Evolutionary conservation across 2,113 vertebrate species (phyloP), one percentile per base, ranked within the genome.

Genomic region (Urocynchramus pylzowi): DNA sequence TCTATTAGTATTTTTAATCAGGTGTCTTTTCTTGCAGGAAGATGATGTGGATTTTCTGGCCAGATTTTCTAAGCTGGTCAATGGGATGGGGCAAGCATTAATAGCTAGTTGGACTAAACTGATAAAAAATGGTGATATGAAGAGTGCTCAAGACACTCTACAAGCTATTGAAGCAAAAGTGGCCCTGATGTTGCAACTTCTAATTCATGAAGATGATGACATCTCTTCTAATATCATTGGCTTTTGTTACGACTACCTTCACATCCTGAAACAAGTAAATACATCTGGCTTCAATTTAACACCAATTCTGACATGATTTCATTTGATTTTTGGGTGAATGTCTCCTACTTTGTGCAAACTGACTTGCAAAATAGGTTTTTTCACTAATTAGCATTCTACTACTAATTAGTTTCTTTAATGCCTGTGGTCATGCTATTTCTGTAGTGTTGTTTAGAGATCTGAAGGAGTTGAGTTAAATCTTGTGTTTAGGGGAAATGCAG

Each of bases 41-140:
- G 99, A 99, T 96, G 99, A 99, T 92, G 99, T 99, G 94, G 99
- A 99, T 98, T 99, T 99, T 96, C 98, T 99, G 93, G 99, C 99
- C 42, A 99, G 99, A 95, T 99, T 99, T 97, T 99, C 99, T 13
- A 99, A 99, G 65, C 98, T 99, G 94, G 98, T 99, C 56, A 99
- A 99, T 87, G 99, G 99, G 45, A 99, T 99, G 99, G 99, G 99
- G n/a, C 99, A 99, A 98, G 99, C 99, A n/a, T 96, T 99, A 95
- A 99, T 99, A 93, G 94, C 99, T 91, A 99, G 99, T 98, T 99
- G 99, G 99, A 99, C 98, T 97, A 99, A 99, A 93, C 97, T 99
- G 92, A 96, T 97, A 68, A 99, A 99, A 95, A 92, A 67, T 21
- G 99, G 98, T 6, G 98, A 98, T 69, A 98, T 98, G 83, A 99